A percentile compares a stretch with the other conserved stretches of the same genome.
phyloP scores from a whole-genome alignment of 2,113 vertebrate species.

The Corapipo altera region DNA sequence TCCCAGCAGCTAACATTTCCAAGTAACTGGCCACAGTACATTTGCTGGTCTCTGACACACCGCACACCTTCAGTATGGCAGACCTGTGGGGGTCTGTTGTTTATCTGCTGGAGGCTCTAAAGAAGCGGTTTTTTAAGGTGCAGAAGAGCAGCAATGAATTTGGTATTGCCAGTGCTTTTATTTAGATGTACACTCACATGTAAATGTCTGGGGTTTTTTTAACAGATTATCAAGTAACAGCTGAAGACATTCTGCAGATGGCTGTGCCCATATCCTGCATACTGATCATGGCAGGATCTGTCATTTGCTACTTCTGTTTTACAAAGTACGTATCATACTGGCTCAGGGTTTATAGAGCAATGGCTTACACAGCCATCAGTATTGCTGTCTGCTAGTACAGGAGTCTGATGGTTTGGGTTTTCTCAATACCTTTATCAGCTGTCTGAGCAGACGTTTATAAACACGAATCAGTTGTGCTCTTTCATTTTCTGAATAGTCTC shows the following conservation, averaged over 20 bases:
- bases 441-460: background rate
- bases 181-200: background rate
- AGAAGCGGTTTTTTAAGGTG: background rate
- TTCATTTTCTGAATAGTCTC: background rate
- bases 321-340: constrained; percentile 57
- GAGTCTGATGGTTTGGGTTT: background rate
- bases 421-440: background rate
- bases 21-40: background rate
- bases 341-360: background rate
- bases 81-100: background rate
- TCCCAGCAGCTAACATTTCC: background rate
- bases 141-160: background rate
- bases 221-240: constrained; percentile 38
- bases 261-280: constrained; percentile 47
- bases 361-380: background rate
- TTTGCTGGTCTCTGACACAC: background rate
- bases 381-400: background rate
- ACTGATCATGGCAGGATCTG: constrained; percentile 13
- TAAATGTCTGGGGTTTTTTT: background rate
- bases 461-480: background rate
- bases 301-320: constrained; percentile 62
- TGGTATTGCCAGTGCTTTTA: background rate
- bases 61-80: fast-evolving
- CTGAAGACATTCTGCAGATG: constrained; percentile 28
- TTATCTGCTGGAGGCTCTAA: background rate